phyloP scores from a whole-genome alignment of 92 coral and sea anemone genomes.

The Bergia sp. region DNA sequence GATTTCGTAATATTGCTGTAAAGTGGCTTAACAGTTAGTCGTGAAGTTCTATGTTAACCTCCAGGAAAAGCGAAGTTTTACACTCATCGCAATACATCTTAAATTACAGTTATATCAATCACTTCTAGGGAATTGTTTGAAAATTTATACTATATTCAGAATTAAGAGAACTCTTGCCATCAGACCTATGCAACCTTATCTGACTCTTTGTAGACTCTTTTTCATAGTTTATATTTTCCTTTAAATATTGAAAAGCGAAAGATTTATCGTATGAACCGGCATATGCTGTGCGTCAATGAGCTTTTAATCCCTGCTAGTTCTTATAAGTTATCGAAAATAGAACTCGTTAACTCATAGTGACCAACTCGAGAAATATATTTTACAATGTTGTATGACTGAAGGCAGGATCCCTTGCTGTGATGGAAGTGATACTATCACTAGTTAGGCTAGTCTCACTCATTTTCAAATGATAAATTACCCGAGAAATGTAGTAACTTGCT shows the following conservation, averaged over 20 bases:
- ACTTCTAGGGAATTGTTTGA: background rate
- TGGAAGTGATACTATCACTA: background rate
- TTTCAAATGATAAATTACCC: slow-evolving; percentile 8
- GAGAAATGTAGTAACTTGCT: background rate
- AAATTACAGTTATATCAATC: too few species aligned
- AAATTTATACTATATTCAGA: background rate
- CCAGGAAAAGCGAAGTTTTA: background rate
- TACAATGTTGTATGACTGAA: background rate
- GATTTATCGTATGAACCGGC: background rate
- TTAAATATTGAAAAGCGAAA: background rate
- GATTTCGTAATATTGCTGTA: too few species aligned
- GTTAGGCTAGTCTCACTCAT: slow-evolving; percentile 20
- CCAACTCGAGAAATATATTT: background rate
- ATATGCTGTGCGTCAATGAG: background rate
- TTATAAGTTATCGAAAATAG: background rate
- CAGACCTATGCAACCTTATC: too few species aligned
- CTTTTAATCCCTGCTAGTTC: background rate
- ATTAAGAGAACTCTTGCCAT: too few species aligned
- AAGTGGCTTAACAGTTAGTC: too few species aligned
- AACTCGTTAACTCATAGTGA: background rate
- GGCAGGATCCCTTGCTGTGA: slow-evolving; percentile 12
- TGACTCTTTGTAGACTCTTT: too few species aligned
- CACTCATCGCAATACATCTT: background rate
- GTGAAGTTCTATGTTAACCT: too few species aligned
- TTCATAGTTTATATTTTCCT: background rate